Conservation (phyloP, 1,140 invertebrate genomes). For the Nephotettix cincticeps region DNA sequence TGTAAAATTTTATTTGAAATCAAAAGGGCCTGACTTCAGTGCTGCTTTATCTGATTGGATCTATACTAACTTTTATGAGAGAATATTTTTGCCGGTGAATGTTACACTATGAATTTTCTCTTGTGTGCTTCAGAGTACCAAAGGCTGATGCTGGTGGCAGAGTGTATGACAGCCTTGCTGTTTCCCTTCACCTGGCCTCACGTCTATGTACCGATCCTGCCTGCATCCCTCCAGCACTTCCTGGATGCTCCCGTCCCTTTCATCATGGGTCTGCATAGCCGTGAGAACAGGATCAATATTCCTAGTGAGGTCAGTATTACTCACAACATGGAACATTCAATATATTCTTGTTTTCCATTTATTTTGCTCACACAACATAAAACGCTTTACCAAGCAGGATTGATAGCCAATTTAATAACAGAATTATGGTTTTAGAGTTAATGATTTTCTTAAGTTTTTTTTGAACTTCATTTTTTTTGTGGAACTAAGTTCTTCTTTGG, state of each 20-base stretch:
- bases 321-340: too few species aligned
- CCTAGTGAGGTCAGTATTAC: slow-evolving; percentile 64
- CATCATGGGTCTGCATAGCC: slow-evolving; percentile 85
- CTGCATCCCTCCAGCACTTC: slow-evolving; percentile 93
- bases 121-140: slow-evolving; percentile 71
- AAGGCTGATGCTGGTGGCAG: slow-evolving; percentile 94
- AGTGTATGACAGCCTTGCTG: slow-evolving; percentile 85
- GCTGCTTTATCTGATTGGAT: background rate
- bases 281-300: slow-evolving; percentile 56
- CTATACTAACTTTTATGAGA: background rate
- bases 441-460: too few species aligned
- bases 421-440: too few species aligned
- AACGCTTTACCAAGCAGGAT: too few species aligned
- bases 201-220: slow-evolving; percentile 98
- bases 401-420: too few species aligned
- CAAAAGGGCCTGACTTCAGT: background rate
- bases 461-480: too few species aligned
- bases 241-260: slow-evolving; percentile 98
- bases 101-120: too few species aligned
- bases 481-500: too few species aligned
- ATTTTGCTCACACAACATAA: too few species aligned
- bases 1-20: too few species aligned
- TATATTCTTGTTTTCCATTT: too few species aligned
- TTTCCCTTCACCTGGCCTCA: slow-evolving; percentile 98
- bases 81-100: background rate